Percentiles rank a stretch among this genome's conserved stretches.
Evolutionary conservation across 2,888 invertebrate species (phyloP).

Genomic region (Smittia sp.): DNA sequence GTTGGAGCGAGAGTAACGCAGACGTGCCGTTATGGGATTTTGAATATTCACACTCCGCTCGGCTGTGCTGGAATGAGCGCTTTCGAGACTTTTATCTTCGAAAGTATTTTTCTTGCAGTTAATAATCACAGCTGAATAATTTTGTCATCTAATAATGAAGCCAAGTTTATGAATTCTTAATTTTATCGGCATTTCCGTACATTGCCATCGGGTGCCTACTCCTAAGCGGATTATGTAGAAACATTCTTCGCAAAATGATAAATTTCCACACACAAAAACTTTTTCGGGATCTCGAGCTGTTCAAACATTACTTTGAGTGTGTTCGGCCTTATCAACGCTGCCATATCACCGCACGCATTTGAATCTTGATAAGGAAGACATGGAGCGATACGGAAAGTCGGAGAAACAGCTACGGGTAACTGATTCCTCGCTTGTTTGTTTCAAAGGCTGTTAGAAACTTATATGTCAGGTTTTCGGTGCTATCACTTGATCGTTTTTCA

Average conservation of each 20-base stretch:
- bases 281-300: not conserved
- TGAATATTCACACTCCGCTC: slow-evolving; percentile 11
- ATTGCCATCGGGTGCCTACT: not conserved
- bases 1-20: slow-evolving; percentile 24
- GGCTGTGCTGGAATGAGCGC: not conserved
- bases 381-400: not conserved
- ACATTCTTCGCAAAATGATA: not conserved
- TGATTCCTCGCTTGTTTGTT: slow-evolving; percentile 1
- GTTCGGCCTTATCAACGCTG: not conserved
- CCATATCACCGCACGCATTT: slow-evolving; percentile 15
- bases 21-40: slow-evolving; percentile 38
- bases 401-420: not conserved
- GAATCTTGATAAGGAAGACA: not conserved
- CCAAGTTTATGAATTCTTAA: not conserved
- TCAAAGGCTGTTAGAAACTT: not conserved
- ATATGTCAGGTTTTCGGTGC: not conserved
- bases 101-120: slow-evolving; percentile 2
- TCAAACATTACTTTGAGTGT: not conserved
- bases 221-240: not conserved
- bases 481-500: not conserved
- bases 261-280: not conserved
- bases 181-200: not conserved
- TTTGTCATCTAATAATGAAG: slow-evolving; percentile 17
- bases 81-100: not conserved
- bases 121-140: slow-evolving; percentile 31